These are phyloP conservation scores for Cygnus atratus DNA, from an alignment of 2,113 vertebrate species.

Conservation along the genomic window DNA sequence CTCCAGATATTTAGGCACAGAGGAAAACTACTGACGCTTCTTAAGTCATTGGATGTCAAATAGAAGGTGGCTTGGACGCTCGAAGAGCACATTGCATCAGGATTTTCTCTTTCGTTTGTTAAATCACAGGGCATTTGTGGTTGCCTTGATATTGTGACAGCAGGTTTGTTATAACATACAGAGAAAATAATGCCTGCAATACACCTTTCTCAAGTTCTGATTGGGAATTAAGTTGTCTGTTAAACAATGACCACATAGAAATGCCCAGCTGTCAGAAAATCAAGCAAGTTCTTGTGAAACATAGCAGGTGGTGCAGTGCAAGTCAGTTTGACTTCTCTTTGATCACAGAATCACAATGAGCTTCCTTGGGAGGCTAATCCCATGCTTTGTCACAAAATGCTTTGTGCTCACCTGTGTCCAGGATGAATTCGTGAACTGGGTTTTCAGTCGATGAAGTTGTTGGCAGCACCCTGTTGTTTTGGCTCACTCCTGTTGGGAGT, in stretches of 20 bases:
- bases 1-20: background rate
- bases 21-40: background rate
- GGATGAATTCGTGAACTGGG: background rate
- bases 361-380: background rate
- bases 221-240: background rate
- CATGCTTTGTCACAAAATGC: background rate
- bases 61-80: background rate
- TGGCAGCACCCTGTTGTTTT: background rate
- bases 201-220: background rate
- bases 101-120: background rate
- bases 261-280: background rate
- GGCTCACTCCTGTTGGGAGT: background rate
- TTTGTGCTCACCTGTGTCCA: background rate
- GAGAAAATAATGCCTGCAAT: background rate
- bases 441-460: rapidly evolving
- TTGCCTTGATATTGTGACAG: background rate
- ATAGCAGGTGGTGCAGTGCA: background rate
- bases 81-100: background rate
- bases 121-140: background rate
- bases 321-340: background rate
- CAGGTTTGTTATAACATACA: background rate
- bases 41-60: background rate
- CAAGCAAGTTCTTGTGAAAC: background rate
- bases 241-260: background rate
- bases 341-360: background rate